A percentile compares a stretch with the other conserved stretches of the same genome.
Evolutionary conservation across 2,797 vertebrate species (phyloP).

Genomic region (Dromococcyx pavoninus): DNA sequence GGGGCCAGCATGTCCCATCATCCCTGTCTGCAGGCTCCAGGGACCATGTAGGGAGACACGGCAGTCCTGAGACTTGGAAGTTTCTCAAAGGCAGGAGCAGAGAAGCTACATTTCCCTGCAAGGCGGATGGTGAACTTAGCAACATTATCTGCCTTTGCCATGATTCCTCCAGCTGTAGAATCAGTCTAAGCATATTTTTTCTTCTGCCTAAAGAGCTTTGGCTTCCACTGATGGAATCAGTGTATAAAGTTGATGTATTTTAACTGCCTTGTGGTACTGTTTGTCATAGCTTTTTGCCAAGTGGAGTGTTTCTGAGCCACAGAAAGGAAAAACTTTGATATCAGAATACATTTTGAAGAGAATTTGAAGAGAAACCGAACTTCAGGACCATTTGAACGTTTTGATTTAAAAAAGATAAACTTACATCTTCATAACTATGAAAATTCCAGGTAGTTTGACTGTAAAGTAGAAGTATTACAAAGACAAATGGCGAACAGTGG

Average conservation of each 20-base stretch:
- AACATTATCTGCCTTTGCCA: background rate
- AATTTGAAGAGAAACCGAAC: background rate
- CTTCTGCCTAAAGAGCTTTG: background rate
- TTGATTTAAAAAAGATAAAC: background rate
- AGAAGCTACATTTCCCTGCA: background rate
- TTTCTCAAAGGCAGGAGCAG: background rate
- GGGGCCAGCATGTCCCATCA: background rate
- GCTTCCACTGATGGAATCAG: background rate
- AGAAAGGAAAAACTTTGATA: background rate
- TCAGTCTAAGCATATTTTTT: background rate
- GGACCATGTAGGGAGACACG: background rate
- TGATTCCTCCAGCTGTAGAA: background rate
- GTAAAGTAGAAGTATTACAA: background rate
- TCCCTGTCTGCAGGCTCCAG: background rate
- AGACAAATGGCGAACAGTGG: background rate
- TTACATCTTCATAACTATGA: background rate
- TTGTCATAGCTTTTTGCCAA: background rate
- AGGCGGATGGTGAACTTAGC: background rate
- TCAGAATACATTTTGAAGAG: background rate
- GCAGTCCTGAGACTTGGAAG: accelerated
- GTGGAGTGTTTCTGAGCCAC: background rate
- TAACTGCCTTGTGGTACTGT: background rate
- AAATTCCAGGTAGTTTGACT: background rate
- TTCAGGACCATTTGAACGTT: background rate
- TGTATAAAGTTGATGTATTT: background rate